Evolutionary conservation across 2,113 vertebrate species (phyloP).

Genomic region (Leucoraja erinaceus): DNA sequence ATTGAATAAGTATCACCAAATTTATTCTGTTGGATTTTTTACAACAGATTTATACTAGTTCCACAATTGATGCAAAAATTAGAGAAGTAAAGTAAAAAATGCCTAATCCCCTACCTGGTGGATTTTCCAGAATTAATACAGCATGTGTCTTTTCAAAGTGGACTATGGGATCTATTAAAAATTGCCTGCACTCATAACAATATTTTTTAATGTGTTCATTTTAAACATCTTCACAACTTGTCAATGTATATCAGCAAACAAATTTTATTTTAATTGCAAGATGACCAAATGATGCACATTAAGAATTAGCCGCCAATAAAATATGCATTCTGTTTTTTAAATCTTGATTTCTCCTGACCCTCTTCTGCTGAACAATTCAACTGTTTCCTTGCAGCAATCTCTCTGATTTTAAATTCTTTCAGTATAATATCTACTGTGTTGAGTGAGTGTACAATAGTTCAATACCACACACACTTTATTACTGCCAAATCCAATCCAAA

Average conservation of each 20-base stretch:
- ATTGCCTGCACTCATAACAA: background rate
- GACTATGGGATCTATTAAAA: background rate
- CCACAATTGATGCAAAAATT: background rate
- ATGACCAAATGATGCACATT: background rate
- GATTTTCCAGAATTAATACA: background rate
- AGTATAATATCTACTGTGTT: background rate
- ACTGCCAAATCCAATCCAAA: background rate
- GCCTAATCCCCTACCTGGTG: background rate
- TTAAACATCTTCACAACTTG: background rate
- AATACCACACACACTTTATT: background rate
- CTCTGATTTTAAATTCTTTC: background rate
- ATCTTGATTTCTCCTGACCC: background rate
- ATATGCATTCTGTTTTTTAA: background rate
- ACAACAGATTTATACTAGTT: background rate
- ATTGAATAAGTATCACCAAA: background rate
- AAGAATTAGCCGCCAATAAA: background rate
- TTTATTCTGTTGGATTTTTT: background rate
- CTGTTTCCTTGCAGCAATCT: constrained; percentile 11
- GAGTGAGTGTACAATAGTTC: background rate
- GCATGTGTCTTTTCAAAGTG: background rate
- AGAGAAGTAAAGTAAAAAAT: background rate
- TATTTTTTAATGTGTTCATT: background rate
- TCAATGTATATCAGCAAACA: background rate
- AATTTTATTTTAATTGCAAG: background rate
- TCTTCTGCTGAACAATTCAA: background rate